Evolutionary conservation across 2,113 vertebrate species (phyloP).

Genomic region (Actenoides hombroni): DNA sequence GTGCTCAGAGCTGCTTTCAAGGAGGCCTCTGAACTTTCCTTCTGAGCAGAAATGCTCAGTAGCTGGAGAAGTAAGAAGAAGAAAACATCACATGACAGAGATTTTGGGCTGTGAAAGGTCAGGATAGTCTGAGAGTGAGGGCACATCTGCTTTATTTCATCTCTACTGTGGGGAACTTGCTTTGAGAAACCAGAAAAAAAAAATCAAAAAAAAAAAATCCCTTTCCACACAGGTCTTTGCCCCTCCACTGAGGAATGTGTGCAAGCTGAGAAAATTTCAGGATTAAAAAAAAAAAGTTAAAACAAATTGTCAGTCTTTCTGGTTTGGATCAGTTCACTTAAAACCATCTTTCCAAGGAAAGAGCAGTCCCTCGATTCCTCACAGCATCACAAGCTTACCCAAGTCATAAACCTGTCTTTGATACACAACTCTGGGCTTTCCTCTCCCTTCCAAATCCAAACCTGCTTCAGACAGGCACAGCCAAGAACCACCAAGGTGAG

Average conservation of each 20-base stretch:
- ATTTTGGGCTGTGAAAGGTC: not conserved
- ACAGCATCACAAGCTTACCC: not conserved
- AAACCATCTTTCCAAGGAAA: not conserved
- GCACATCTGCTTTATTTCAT: not conserved
- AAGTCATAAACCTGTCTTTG: not conserved
- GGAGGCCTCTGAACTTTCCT: conserved; percentile 47
- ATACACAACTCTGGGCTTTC: not conserved
- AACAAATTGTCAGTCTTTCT: not conserved
- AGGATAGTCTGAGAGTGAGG: not conserved
- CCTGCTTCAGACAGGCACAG: not conserved
- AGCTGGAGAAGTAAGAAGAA: conserved; percentile 59
- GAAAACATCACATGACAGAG: not conserved
- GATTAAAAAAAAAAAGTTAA: not conserved
- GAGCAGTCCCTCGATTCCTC: not conserved
- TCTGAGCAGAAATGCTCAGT: conserved; percentile 63
- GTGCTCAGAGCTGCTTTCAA: conserved; percentile 58
- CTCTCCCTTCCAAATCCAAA: not conserved
- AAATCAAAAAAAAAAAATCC: not conserved
- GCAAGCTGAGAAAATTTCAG: not conserved
- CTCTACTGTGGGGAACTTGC: not conserved
- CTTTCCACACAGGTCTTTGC: not conserved
- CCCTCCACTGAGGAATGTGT: not conserved
- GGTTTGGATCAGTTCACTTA: not conserved
- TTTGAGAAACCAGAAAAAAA: not conserved
- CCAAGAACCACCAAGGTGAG: not conserved